Conservation (phyloP, 2,113 vertebrate genomes). For the Bungarus multicinctus region DNA sequence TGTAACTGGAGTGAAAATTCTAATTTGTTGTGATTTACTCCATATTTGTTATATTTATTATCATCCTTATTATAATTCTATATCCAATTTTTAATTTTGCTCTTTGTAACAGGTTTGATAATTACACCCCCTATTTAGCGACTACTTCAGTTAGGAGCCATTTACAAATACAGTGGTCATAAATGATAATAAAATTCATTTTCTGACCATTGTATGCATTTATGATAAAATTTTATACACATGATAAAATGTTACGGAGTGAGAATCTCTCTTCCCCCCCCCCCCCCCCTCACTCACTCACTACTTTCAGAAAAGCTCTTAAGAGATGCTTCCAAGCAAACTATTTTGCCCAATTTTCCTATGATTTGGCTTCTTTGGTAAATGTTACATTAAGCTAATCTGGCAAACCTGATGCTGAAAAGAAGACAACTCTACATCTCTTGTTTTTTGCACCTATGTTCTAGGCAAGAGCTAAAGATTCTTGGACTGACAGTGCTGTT, state of each 20-base stretch:
- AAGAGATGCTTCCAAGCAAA: neutral
- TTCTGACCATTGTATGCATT: neutral
- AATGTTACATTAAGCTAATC: neutral
- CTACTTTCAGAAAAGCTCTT: neutral
- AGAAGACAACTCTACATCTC: neutral
- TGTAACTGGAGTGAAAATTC: neutral
- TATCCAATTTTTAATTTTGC: neutral
- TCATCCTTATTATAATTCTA: neutral
- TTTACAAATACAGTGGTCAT: neutral
- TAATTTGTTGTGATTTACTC: neutral
- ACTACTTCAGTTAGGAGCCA: neutral
- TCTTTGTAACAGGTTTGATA: neutral
- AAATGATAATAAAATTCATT: neutral
- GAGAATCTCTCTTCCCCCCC: neutral
- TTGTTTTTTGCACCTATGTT: slow-evolving; percentile 10
- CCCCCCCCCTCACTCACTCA: no score
- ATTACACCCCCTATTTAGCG: neutral
- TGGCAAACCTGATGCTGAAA: neutral
- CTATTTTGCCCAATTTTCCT: neutral
- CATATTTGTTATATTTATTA: neutral
- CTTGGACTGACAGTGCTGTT: slow-evolving; percentile 79
- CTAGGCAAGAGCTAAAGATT: slow-evolving; percentile 75
- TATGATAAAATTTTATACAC: neutral
- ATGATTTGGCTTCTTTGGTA: neutral
- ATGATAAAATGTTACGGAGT: neutral